Evolutionary conservation across 2,113 vertebrate species (phyloP), one percentile per base, ranked within the genome.

Genomic region (Dicaeum eximium): DNA sequence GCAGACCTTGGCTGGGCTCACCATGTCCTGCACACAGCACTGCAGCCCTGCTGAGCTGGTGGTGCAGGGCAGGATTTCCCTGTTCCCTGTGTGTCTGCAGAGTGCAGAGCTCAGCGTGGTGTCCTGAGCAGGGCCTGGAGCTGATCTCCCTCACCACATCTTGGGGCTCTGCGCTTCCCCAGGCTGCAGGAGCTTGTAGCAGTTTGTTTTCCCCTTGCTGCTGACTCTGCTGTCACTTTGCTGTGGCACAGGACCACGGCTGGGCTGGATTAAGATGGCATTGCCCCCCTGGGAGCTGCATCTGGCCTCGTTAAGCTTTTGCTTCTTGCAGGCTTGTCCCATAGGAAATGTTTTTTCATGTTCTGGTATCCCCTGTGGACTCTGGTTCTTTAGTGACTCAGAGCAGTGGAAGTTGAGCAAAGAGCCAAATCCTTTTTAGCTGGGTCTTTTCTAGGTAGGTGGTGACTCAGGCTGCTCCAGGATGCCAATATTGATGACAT

Each of bases 151-250:
- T 30, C 35, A 3, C 71, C 44, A 0, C 70, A n/a, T 48, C 93
- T 15, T 20, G 70, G 70, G 80, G 78, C 60, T 4, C 70, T 40
- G 40, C 1, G 3, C 69, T 42, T 27, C 27, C 84, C 37, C 60
- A 64, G 62, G 87, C 42, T 66, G 90, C 61, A 86, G 92, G 60
- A 80, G 86, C 94, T 92, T 9, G 71, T 24, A 60, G 82, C 71
- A 11, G 48, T 77, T 92, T 88, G 74, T 50, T 58, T 27, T 54
- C 35, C 69, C 45, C 7, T 22, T 37, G 81, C 89, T 70, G 86
- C 90, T 69, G 66, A 12, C 58, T 73, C 37, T 65, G 64, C 90
- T 94, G 96, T 92, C 95, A 37, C 88, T 93, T 77, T 35, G 25
- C 4, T 0, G 91, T 17, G 77, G 71, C 51, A 11, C 58, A 35